Evolutionary conservation across 2,113 vertebrate genomes (phyloP).

Genomic region (Toxotes chatareus): DNA sequence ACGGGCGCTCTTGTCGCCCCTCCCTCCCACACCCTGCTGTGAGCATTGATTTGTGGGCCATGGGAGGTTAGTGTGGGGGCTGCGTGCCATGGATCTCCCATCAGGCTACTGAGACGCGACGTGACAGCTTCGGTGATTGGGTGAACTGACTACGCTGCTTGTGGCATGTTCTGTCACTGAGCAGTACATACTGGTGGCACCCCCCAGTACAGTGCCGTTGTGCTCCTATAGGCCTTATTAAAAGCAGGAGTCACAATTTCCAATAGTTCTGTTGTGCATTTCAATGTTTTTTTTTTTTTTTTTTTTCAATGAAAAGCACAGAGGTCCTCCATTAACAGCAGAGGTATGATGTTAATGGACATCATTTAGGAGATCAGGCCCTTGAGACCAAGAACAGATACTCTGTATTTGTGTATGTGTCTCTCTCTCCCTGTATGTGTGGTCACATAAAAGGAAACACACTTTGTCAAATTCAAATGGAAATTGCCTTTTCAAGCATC

Average conservation of each 20-base stretch:
- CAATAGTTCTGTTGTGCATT: constrained; percentile 14
- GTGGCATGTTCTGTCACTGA: constrained; percentile 65
- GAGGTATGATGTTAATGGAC: not conserved
- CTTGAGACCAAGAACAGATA: not conserved
- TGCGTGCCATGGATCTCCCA: constrained; percentile 70
- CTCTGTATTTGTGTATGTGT: not conserved
- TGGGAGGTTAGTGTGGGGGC: constrained; percentile 60
- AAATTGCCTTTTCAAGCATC: constrained; percentile 46
- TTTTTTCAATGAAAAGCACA: constrained; percentile 1
- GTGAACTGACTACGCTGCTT: constrained; percentile 49
- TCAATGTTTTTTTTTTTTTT: constrained; percentile 12
- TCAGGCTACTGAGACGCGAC: constrained; percentile 74
- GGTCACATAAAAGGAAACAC: constrained; percentile 27
- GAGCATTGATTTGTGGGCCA: constrained; percentile 74
- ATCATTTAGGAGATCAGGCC: constrained; percentile 31
- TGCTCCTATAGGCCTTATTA: constrained; percentile 41
- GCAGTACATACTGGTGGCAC: constrained; percentile 28
- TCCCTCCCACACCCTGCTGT: constrained; percentile 53
- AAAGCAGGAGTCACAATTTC: constrained; percentile 30
- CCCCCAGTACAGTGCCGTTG: not conserved
- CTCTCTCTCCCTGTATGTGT: not conserved
- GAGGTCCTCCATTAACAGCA: not conserved
- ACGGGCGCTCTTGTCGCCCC: constrained; percentile 35
- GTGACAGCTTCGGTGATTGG: constrained; percentile 72
- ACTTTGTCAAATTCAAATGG: constrained; percentile 49